Percentiles rank a stretch among this genome's conserved stretches.
Conservation (phyloP, 2,797 vertebrate species). For the Jordanella pulchra region DNA sequence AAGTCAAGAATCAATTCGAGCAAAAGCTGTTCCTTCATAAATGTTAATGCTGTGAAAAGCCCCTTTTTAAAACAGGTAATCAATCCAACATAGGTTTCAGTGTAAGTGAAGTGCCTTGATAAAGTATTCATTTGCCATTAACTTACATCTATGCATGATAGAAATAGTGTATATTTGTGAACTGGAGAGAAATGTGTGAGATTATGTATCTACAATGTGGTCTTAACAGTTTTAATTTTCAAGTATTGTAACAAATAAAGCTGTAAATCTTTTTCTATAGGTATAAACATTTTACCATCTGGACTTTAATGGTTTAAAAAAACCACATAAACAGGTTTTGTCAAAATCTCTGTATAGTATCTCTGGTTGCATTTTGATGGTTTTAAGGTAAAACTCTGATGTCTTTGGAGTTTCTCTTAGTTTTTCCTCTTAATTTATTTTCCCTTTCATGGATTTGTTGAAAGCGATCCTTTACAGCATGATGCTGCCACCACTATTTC, state of each 20-base stretch:
- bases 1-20: conserved; percentile 24
- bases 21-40: not conserved
- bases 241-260: not conserved
- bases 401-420: no score
- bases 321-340: not conserved
- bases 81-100: not conserved
- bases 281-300: not conserved
- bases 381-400: no score
- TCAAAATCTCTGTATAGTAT: not conserved
- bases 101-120: not conserved
- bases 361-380: no score
- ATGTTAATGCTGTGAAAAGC: not conserved
- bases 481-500: no score
- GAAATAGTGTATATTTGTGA: not conserved
- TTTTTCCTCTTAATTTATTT: no score
- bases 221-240: not conserved
- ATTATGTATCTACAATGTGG: no score
- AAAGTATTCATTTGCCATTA: not conserved
- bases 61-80: not conserved
- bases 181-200: not conserved
- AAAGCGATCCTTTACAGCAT: no score
- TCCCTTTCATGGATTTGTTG: no score
- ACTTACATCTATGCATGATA: not conserved
- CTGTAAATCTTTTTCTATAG: not conserved
- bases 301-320: not conserved